Conservation (phyloP, 2,888 invertebrate genomes). For the Tanytarsus gracilentus region DNA sequence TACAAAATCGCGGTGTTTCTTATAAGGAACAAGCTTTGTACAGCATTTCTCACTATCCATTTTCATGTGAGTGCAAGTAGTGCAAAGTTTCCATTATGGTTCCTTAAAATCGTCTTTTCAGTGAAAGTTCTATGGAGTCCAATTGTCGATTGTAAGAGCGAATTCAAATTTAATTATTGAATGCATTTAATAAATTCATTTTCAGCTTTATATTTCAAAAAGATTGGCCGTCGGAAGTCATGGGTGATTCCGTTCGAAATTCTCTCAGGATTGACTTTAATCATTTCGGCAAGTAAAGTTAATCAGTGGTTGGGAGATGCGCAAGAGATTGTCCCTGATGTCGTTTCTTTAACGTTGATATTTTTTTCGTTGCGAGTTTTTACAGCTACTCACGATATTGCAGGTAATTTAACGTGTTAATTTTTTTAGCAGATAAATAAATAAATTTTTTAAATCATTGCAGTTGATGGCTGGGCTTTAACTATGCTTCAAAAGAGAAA, state of each 20-base stretch:
- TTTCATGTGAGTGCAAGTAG: background rate
- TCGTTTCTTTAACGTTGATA: constrained; percentile 68
- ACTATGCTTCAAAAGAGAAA: constrained; percentile 97
- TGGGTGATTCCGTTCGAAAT: background rate
- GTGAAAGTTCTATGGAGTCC: background rate
- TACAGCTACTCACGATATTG: constrained; percentile 97
- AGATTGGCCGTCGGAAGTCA: background rate
- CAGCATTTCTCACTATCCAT: constrained; percentile 32
- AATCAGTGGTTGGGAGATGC: constrained; percentile 63
- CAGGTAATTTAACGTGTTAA: background rate
- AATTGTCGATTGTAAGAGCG: background rate
- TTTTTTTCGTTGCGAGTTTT: constrained; percentile 91
- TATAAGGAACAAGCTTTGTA: constrained; percentile 75
- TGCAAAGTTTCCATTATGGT: background rate
- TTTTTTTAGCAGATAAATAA: background rate
- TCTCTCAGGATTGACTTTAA: background rate
- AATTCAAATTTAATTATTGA: no score
- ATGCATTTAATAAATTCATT: no score
- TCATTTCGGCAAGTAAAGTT: constrained; percentile 62
- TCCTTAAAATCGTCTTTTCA: background rate
- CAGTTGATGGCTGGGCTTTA: constrained; percentile 99
- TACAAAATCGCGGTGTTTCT: constrained; percentile 84
- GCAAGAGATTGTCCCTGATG: constrained; percentile 50
- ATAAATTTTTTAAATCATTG: constrained; percentile 50
- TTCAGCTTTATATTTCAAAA: background rate